Conservation (phyloP, 2,888 invertebrate genomes). For the Lasius fuliginosus region DNA sequence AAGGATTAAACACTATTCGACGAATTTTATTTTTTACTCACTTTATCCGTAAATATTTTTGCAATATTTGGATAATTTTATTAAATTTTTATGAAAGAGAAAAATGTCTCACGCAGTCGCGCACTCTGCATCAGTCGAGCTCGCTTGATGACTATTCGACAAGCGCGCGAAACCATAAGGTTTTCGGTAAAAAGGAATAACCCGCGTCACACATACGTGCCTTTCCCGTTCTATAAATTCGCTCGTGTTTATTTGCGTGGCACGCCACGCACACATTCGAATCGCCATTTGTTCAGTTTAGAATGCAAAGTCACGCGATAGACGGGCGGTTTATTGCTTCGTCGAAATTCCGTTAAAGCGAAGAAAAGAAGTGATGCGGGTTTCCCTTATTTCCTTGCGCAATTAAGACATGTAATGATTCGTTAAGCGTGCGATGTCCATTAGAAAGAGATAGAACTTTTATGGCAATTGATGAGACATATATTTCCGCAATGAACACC, state of each 20-base stretch:
- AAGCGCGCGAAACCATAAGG: conserved; percentile 41
- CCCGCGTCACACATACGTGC: conserved; percentile 28
- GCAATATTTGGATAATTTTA: background rate
- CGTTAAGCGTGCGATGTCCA: background rate
- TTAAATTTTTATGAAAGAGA: background rate
- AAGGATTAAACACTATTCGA: background rate
- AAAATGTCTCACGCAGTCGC: background rate
- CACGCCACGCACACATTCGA: conserved; percentile 41
- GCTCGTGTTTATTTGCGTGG: conserved; percentile 73
- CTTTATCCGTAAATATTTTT: background rate
- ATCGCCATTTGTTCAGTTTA: conserved; percentile 25
- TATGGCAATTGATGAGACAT: background rate
- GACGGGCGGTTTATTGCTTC: background rate
- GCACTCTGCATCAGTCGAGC: conserved; percentile 2
- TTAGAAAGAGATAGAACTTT: background rate
- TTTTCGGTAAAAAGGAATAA: conserved; percentile 50
- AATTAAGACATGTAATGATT: background rate
- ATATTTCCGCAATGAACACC: background rate
- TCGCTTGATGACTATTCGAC: conserved; percentile 31
- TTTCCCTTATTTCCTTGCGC: background rate
- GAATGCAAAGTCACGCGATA: conserved; percentile 37
- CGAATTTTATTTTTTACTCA: background rate
- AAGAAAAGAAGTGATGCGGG: background rate
- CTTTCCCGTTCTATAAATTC: conserved; percentile 76
- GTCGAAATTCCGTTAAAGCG: background rate